Conservation (phyloP, 2,888 invertebrate genomes). For the Noctua janthe region DNA sequence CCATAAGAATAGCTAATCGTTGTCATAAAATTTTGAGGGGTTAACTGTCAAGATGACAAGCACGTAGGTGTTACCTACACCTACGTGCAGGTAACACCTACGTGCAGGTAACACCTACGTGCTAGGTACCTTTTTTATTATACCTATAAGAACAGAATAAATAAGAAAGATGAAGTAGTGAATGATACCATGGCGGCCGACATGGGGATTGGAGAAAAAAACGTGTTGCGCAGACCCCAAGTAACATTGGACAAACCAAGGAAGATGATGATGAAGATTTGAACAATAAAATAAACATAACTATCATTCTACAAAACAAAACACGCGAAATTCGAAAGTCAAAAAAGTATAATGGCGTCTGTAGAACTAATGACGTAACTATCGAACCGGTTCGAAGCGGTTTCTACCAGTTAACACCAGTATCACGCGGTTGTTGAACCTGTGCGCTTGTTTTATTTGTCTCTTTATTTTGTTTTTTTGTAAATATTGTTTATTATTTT, state of each 20-base stretch:
- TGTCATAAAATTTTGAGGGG: not conserved
- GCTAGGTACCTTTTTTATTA: not conserved
- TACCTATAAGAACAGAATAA: not conserved
- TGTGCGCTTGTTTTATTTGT: conserved; percentile 29
- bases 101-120: too few relatives aligned
- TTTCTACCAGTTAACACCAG: conserved; percentile 64
- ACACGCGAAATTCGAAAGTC: conserved; percentile 52
- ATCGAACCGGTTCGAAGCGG: conserved; percentile 69
- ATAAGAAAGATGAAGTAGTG: not conserved
- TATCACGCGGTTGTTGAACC: conserved; percentile 69
- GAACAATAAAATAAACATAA: not conserved
- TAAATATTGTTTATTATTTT: conserved; percentile 2
- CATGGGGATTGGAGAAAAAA: not conserved
- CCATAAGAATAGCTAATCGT: not conserved
- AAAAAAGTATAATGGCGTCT: conserved; percentile 54
- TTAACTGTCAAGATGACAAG: not conserved
- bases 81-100: too few relatives aligned
- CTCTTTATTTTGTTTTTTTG: not conserved
- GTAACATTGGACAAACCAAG: not conserved
- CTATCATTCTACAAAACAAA: not conserved
- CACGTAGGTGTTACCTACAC: not conserved
- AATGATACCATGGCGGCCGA: not conserved
- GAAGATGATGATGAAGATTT: not conserved
- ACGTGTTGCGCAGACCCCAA: not conserved
- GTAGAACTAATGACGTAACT: conserved; percentile 54